These are phyloP conservation scores for Tribolium castaneum DNA, from an alignment of 1,140 invertebrate species.

Conservation along the genomic window DNA sequence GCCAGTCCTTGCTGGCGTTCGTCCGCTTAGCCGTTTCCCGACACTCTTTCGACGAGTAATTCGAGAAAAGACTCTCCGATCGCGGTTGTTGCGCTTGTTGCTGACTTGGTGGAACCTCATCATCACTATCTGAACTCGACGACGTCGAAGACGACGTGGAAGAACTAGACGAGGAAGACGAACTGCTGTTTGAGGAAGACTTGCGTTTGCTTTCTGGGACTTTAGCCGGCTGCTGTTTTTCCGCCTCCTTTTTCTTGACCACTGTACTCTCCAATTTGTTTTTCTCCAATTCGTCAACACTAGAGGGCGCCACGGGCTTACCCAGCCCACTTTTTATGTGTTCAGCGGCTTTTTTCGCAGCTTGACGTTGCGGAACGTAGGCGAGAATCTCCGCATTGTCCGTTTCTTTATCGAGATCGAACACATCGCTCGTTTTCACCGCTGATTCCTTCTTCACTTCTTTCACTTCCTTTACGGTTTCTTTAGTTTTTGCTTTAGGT, in stretches of 20 bases:
- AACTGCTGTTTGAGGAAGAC: slow-evolving; percentile 63
- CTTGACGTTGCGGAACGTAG: slow-evolving; percentile 89
- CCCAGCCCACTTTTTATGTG: slow-evolving; percentile 86
- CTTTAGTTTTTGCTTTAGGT: slow-evolving; percentile 18
- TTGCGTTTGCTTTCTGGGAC: slow-evolving; percentile 59
- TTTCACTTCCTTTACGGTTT: slow-evolving; percentile 48
- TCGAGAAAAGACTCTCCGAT: slow-evolving; percentile 58
- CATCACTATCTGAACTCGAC: slow-evolving; percentile 63
- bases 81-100: slow-evolving; percentile 54
- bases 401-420: slow-evolving; percentile 73
- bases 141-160: slow-evolving; percentile 61
- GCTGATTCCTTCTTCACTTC: slow-evolving; percentile 53
- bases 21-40: slow-evolving; percentile 58
- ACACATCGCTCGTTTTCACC: slow-evolving; percentile 65
- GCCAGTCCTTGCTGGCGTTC: slow-evolving; percentile 61
- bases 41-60: not conserved
- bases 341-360: slow-evolving; percentile 90
- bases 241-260: slow-evolving; percentile 52
- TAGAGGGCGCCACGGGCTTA: slow-evolving; percentile 65
- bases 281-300: slow-evolving; percentile 54
- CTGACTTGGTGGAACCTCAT: slow-evolving; percentile 46
- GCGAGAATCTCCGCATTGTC: slow-evolving; percentile 77
- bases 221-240: slow-evolving; percentile 52
- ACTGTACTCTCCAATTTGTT: slow-evolving; percentile 49
- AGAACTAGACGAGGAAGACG: slow-evolving; percentile 63